Evolutionary conservation across 2,888 invertebrate species (phyloP).

Genomic region (Sphaerophoria rueppellii): DNA sequence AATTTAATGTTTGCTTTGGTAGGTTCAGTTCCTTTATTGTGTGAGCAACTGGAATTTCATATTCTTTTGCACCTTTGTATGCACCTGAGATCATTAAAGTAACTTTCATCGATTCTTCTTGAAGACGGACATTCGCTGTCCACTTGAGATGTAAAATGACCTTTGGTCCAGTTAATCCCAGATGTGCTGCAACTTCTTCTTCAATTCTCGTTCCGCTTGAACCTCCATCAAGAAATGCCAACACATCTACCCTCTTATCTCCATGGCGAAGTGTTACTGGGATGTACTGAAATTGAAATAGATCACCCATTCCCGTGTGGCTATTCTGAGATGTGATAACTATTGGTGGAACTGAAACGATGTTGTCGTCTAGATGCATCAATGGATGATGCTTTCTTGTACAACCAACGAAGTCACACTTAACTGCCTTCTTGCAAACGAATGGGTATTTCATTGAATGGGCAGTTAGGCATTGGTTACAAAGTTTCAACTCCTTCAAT

Average conservation of each 20-base stretch:
- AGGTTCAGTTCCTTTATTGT: not conserved
- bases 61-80: conserved; percentile 6
- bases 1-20: conserved; percentile 10
- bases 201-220: conserved; percentile 12
- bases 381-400: conserved; percentile 9
- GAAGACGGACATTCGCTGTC: conserved; percentile 2
- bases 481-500: conserved; percentile 10
- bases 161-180: conserved; percentile 17
- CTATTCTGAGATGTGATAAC: conserved; percentile 6
- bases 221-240: conserved; percentile 14
- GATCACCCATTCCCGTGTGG: conserved; percentile 1
- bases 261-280: conserved; percentile 5
- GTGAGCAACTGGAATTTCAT: conserved; percentile 12
- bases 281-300: conserved; percentile 16
- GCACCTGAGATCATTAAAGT: conserved; percentile 3
- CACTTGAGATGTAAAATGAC: conserved; percentile 10
- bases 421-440: conserved; percentile 18
- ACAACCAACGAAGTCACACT: conserved; percentile 12
- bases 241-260: conserved; percentile 6
- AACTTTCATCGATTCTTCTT: conserved; percentile 6
- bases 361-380: conserved; percentile 13
- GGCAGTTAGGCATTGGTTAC: conserved; percentile 8
- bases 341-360: not conserved
- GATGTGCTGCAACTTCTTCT: conserved; percentile 16
- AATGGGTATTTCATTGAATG: conserved; percentile 19